These are phyloP conservation scores for Petrocephalus zakoni DNA, from an alignment of 2,113 vertebrate genomes.

Conservation along the genomic window DNA sequence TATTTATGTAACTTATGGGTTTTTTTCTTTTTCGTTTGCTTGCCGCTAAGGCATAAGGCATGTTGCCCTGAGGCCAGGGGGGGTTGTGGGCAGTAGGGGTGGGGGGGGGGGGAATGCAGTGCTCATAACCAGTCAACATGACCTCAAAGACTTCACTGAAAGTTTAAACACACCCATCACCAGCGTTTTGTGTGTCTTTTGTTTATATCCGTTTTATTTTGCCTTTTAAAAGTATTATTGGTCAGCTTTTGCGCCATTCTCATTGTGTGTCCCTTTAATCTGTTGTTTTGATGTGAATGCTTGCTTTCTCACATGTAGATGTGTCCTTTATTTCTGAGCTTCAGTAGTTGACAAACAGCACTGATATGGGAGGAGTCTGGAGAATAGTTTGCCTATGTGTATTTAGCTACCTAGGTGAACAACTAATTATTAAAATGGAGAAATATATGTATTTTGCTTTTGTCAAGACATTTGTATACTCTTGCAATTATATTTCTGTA, in stretches of 20 bases:
- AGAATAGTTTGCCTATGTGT: slow-evolving; percentile 74
- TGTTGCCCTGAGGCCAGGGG: neutral
- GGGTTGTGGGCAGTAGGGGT: neutral
- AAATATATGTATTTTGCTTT: slow-evolving; percentile 88
- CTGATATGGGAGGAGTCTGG: slow-evolving; percentile 61
- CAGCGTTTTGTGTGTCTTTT: slow-evolving; percentile 13
- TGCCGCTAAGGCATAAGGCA: slow-evolving; percentile 20
- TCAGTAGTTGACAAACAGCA: slow-evolving; percentile 63
- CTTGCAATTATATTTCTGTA: slow-evolving; percentile 91
- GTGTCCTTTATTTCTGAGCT: slow-evolving; percentile 56
- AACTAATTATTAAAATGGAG: slow-evolving; percentile 81
- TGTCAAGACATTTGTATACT: slow-evolving; percentile 88
- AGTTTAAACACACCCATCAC: slow-evolving; percentile 19
- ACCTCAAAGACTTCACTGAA: slow-evolving; percentile 1
- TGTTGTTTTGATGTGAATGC: slow-evolving; percentile 53
- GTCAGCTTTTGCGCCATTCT: slow-evolving; percentile 26
- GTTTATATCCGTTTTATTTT: slow-evolving; percentile 17
- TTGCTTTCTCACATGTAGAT: slow-evolving; percentile 36
- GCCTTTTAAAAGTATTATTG: slow-evolving; percentile 20
- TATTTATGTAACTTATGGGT: slow-evolving; percentile 47
- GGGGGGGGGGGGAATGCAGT: neutral
- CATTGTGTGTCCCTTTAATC: slow-evolving; percentile 56
- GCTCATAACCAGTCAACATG: neutral
- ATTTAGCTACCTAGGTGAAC: slow-evolving; percentile 75
- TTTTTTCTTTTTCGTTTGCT: slow-evolving; percentile 31